Conservation (phyloP, 2,888 invertebrate genomes). For the Drosophila neonasuta region DNA sequence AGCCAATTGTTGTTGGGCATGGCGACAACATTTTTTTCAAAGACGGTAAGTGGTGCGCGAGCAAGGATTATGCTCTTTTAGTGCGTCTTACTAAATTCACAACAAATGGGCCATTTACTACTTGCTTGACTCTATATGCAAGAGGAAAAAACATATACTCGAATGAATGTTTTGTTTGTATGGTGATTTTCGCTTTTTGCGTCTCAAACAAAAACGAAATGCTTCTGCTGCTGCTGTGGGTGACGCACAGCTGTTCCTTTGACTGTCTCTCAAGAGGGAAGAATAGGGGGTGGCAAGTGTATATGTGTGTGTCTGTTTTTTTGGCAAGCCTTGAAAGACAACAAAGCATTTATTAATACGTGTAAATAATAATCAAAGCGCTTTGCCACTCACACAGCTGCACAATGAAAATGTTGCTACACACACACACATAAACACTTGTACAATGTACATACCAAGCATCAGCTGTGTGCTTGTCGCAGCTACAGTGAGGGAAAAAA, state of each 20-base stretch:
- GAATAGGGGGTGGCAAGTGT: slow-evolving; percentile 11
- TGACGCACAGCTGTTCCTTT: slow-evolving; percentile 65
- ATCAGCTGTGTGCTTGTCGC: slow-evolving; percentile 51
- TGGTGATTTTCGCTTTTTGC: slow-evolving; percentile 59
- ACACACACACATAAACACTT: slow-evolving; percentile 20
- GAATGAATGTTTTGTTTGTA: slow-evolving; percentile 12
- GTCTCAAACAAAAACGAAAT: slow-evolving; percentile 61
- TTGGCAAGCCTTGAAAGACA: slow-evolving; percentile 60
- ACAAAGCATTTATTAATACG: slow-evolving; percentile 65
- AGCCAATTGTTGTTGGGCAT: slow-evolving; percentile 84
- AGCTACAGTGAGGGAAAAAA: slow-evolving; percentile 27
- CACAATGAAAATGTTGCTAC: slow-evolving; percentile 48
- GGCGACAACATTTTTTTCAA: slow-evolving; percentile 83
- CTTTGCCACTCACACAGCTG: slow-evolving; percentile 19
- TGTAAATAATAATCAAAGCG: slow-evolving; percentile 61
- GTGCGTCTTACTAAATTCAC: neutral
- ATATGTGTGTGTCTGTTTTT: slow-evolving; percentile 26
- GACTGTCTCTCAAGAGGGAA: slow-evolving; percentile 14
- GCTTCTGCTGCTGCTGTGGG: slow-evolving; percentile 33
- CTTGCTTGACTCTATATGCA: slow-evolving; percentile 4
- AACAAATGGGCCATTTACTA: slow-evolving; percentile 5
- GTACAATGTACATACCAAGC: slow-evolving; percentile 23
- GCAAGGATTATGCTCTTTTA: slow-evolving; percentile 10
- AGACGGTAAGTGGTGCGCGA: slow-evolving; percentile 76
- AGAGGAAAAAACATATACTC: neutral